Evolutionary conservation across 37 sponge, comb jelly and placozoan species (phyloP).

Genomic region (Dysidea cf. avara): DNA sequence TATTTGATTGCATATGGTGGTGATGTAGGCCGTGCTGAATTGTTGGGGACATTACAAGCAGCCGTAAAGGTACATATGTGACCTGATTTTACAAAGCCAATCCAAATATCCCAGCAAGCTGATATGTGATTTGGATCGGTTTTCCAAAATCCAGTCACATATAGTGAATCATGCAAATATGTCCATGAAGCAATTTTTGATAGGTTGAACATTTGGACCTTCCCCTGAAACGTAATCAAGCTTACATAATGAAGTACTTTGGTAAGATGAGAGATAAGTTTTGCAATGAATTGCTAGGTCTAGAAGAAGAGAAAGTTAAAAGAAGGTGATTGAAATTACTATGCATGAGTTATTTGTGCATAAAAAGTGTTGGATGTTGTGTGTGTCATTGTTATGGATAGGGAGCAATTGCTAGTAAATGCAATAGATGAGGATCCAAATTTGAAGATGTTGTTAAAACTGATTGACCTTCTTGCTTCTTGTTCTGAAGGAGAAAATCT

Average conservation of each 20-base stretch:
- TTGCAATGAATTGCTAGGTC: constrained; percentile 33
- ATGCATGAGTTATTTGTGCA: too few relatives aligned
- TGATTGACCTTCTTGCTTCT: constrained; percentile 73
- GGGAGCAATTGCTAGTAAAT: neutral
- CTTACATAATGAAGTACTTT: constrained; percentile 50
- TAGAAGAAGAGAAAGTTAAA: constrained; percentile 13
- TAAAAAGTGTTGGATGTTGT: too few relatives aligned
- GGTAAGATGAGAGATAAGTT: constrained; percentile 53
- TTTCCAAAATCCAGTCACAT: too few relatives aligned
- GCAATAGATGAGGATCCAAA: constrained; percentile 5
- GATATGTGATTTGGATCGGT: too few relatives aligned
- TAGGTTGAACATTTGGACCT: constrained; percentile 67
- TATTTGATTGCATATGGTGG: neutral
- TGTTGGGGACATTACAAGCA: constrained; percentile 53
- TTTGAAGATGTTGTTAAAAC: constrained; percentile 28
- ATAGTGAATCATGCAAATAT: too few relatives aligned
- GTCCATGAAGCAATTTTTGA: neutral
- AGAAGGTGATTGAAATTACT: constrained; percentile 17
- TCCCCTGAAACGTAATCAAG: constrained; percentile 69
- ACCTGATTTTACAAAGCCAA: too few relatives aligned
- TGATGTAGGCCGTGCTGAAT: constrained; percentile 35
- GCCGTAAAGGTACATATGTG: constrained; percentile 57
- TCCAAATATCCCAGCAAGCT: too few relatives aligned
- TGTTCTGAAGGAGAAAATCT: constrained; percentile 74
- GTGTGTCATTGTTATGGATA: too few relatives aligned